Evolutionary conservation across 2,797 vertebrate genomes (phyloP).

Genomic region (Muraenolepis orangiensis): DNA sequence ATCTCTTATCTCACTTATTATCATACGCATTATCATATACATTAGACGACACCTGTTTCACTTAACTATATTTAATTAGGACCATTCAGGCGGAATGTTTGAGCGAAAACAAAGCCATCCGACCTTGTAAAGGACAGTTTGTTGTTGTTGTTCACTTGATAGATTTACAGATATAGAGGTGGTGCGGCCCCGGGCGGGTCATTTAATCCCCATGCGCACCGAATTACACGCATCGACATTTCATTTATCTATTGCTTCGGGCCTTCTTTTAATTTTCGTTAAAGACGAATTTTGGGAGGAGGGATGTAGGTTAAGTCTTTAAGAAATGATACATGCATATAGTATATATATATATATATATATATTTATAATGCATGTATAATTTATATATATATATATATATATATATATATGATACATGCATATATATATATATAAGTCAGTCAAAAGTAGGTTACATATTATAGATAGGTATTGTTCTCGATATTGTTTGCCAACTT

Average conservation of each 20-base stretch:
- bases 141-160: constrained; percentile 54
- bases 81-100: constrained; percentile 55
- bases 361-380: too few relatives aligned
- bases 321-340: too few relatives aligned
- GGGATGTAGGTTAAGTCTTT: not conserved
- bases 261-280: not conserved
- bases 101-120: constrained; percentile 52
- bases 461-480: too few relatives aligned
- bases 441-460: too few relatives aligned
- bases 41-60: constrained; percentile 80
- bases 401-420: too few relatives aligned
- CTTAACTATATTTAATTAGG: constrained; percentile 72
- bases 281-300: not conserved
- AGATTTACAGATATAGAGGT: constrained; percentile 37
- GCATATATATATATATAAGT: too few relatives aligned
- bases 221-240: not conserved
- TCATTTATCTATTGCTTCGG: not conserved
- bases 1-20: constrained; percentile 79
- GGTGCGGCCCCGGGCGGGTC: not conserved
- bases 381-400: too few relatives aligned
- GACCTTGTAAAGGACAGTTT: constrained; percentile 38
- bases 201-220: not conserved
- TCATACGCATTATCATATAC: constrained; percentile 81
- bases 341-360: not conserved
- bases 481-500: too few relatives aligned